phyloP scores from a whole-genome alignment of 2,888 invertebrate genomes.

The Prostheceraeus crozeri region DNA sequence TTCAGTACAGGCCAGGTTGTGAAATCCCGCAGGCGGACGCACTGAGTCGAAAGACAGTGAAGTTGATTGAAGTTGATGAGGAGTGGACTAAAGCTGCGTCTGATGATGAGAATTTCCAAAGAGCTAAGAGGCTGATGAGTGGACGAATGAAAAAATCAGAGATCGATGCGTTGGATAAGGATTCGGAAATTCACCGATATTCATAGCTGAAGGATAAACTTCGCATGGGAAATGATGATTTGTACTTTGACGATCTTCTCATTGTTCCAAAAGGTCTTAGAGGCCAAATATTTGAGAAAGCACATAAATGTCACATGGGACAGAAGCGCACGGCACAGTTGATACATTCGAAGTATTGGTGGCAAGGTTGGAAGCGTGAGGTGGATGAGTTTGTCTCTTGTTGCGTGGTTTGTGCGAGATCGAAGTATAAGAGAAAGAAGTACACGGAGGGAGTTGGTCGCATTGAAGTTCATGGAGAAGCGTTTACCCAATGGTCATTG shows the following conservation, averaged over 20 bases:
- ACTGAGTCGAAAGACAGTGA: conserved; percentile 19
- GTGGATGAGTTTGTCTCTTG: background rate
- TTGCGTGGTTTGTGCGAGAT: background rate
- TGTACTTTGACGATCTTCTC: background rate
- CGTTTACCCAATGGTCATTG: background rate
- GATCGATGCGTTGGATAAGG: no score
- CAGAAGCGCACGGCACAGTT: background rate
- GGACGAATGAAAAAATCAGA: background rate
- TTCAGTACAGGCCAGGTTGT: background rate
- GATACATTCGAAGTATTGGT: background rate
- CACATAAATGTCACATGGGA: conserved; percentile 6
- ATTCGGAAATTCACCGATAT: background rate
- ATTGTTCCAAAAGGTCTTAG: background rate
- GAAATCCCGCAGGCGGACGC: conserved; percentile 18
- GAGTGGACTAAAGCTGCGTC: background rate
- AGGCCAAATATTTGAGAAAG: background rate
- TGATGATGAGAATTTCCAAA: background rate
- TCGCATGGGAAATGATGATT: background rate
- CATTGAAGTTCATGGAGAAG: background rate
- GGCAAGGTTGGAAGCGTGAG: background rate
- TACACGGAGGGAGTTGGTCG: background rate
- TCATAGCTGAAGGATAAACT: background rate
- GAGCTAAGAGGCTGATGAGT: background rate
- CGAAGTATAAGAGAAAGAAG: background rate
- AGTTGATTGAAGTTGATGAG: background rate